A percentile compares a stretch with the other conserved stretches of the same genome.
Conservation (phyloP, 2,888 invertebrate species). For the Argynnis bischoffii region DNA sequence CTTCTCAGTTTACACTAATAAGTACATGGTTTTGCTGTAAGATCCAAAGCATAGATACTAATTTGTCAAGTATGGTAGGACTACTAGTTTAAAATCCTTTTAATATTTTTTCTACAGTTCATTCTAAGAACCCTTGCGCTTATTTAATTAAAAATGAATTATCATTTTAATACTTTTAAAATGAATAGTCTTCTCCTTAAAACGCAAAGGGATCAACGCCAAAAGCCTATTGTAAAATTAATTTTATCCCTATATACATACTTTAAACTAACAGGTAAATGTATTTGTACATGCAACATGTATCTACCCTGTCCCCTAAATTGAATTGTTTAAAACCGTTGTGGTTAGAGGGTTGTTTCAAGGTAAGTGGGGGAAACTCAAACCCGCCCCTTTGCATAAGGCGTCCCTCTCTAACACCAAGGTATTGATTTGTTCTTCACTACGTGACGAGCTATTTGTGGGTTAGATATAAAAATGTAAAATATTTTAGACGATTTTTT, state of each 20-base stretch:
- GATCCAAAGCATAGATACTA: no score
- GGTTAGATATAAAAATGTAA: conserved; percentile 16
- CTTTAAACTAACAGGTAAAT: conserved; percentile 27
- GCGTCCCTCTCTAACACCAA: conserved; percentile 56
- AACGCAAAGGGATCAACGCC: not conserved
- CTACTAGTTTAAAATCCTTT: no score
- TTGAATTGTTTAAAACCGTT: conserved; percentile 48
- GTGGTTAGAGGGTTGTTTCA: conserved; percentile 48
- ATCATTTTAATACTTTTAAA: no score
- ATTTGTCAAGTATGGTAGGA: no score
- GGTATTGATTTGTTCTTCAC: conserved; percentile 60
- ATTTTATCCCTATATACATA: conserved; percentile 3
- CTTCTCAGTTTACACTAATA: no score
- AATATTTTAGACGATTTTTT: not conserved
- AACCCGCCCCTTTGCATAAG: conserved; percentile 54
- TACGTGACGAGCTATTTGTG: conserved; percentile 46
- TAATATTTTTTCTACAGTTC: no score
- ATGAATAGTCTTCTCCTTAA: no score
- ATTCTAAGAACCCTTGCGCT: no score
- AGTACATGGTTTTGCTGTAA: no score
- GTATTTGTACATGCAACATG: conserved; percentile 21
- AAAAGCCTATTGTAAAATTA: not conserved
- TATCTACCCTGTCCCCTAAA: conserved; percentile 42
- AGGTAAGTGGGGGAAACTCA: conserved; percentile 47
- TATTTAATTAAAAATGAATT: no score